These are phyloP conservation scores for Neria commutata DNA, from an alignment of 2,888 invertebrate genomes.

Conservation along the genomic window DNA sequence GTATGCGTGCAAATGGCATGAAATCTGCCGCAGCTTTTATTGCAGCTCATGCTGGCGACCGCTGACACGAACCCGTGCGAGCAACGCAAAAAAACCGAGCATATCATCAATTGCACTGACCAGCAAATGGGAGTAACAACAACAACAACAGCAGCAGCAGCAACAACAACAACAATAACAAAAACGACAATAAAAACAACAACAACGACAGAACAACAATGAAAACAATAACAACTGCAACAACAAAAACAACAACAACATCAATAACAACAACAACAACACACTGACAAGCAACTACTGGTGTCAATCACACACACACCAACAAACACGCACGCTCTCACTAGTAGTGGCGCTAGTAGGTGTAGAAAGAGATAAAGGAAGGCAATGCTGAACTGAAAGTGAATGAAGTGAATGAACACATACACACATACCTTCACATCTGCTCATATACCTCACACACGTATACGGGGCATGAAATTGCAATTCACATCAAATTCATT, in stretches of 20 bases:
- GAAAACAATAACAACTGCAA: no score
- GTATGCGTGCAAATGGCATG: no score
- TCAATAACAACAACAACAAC: no score
- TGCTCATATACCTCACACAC: slow-evolving; percentile 34
- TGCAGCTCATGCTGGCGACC: no score
- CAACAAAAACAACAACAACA: no score
- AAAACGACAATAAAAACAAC: slow-evolving; percentile 29
- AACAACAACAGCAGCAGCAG: no score
- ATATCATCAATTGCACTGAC: no score
- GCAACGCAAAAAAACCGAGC: no score
- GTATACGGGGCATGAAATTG: slow-evolving; percentile 54
- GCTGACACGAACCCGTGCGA: no score
- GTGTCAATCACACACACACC: slow-evolving; percentile 55
- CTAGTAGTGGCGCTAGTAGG: slow-evolving; percentile 10
- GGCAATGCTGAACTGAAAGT: slow-evolving; percentile 1
- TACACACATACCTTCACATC: no score
- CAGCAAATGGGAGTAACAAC: no score
- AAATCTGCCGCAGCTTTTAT: no score
- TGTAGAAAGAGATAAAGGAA: not conserved
- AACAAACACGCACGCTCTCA: slow-evolving; percentile 26
- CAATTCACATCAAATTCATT: slow-evolving; percentile 54
- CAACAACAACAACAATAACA: slow-evolving; percentile 27
- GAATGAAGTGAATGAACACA: not conserved
- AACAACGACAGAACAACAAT: slow-evolving; percentile 24
- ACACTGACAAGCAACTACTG: slow-evolving; percentile 41